Percentiles rank a stretch among this genome's conserved stretches.
Conservation (phyloP, 2,797 vertebrate genomes). For the Amphiprion clarkii region DNA sequence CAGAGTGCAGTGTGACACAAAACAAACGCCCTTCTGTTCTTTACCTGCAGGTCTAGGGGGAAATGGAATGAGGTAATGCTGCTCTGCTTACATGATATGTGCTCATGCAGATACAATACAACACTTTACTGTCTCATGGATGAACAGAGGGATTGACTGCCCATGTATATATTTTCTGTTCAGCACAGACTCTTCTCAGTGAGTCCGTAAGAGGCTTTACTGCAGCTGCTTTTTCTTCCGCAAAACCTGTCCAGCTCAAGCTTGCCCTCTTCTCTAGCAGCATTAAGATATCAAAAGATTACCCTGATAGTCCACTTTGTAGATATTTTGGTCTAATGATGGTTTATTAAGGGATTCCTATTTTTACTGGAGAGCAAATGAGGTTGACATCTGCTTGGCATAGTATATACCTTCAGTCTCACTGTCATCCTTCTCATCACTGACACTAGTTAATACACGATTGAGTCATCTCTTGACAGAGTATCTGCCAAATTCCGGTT, state of each 20-base stretch:
- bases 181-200: conserved; percentile 10
- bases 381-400: conserved; percentile 54
- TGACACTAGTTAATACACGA: conserved; percentile 35
- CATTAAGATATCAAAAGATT: conserved; percentile 69
- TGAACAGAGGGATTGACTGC: conserved; percentile 52
- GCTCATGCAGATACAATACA: conserved; percentile 48
- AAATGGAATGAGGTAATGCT: conserved; percentile 78
- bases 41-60: conserved; percentile 63
- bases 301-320: conserved; percentile 38
- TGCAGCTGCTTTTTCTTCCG: conserved; percentile 39
- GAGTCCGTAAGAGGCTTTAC: neutral
- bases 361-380: conserved; percentile 48
- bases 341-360: conserved; percentile 62
- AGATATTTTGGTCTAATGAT: conserved; percentile 51
- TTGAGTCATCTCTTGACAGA: neutral
- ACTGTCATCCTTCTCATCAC: conserved; percentile 49
- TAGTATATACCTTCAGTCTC: conserved; percentile 41
- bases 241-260: conserved; percentile 41
- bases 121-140: conserved; percentile 64
- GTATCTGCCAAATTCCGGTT: conserved; percentile 49
- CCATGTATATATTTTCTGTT: conserved; percentile 40
- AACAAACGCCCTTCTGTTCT: conserved; percentile 72
- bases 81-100: conserved; percentile 66
- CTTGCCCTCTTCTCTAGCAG: conserved; percentile 49
- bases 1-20: conserved; percentile 60